Evolutionary conservation across 2,888 invertebrate genomes (phyloP).

Genomic region (Mellilla xanthometata): DNA sequence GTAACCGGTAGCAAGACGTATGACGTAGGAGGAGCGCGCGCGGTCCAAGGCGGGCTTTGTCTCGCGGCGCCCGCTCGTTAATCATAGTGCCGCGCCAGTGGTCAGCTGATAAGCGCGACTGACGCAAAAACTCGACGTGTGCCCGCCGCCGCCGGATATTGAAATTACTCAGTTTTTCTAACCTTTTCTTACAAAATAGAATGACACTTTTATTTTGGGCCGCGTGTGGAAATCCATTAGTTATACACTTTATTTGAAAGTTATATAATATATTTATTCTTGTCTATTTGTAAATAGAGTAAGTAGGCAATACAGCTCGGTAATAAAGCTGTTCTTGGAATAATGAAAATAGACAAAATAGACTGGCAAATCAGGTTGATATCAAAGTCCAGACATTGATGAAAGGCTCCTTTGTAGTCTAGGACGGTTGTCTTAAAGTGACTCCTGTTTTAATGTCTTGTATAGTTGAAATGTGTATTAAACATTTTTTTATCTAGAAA

Average conservation of each 20-base stretch:
- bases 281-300: too few species aligned
- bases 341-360: conserved; percentile 4
- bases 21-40: conserved; percentile 41
- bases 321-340: neutral
- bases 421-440: too few species aligned
- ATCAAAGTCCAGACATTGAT: neutral
- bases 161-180: conserved; percentile 5
- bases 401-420: too few species aligned
- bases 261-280: too few species aligned
- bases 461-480: too few species aligned
- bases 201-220: too few species aligned
- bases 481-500: too few species aligned
- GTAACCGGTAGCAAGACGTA: conserved; percentile 44
- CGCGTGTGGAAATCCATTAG: too few species aligned
- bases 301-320: neutral
- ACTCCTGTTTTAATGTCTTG: too few species aligned
- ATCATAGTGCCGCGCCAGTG: conserved; percentile 55
- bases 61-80: conserved; percentile 49
- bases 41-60: conserved; percentile 48
- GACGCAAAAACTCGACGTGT: conserved; percentile 24
- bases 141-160: conserved; percentile 23
- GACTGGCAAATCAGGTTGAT: conserved; percentile 4
- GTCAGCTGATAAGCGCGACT: conserved; percentile 50
- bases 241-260: too few species aligned
- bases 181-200: too few species aligned